A percentile compares a stretch with the other conserved stretches of the same genome.
Conservation (phyloP, 2,113 vertebrate species). For the Crotalus viridis region DNA sequence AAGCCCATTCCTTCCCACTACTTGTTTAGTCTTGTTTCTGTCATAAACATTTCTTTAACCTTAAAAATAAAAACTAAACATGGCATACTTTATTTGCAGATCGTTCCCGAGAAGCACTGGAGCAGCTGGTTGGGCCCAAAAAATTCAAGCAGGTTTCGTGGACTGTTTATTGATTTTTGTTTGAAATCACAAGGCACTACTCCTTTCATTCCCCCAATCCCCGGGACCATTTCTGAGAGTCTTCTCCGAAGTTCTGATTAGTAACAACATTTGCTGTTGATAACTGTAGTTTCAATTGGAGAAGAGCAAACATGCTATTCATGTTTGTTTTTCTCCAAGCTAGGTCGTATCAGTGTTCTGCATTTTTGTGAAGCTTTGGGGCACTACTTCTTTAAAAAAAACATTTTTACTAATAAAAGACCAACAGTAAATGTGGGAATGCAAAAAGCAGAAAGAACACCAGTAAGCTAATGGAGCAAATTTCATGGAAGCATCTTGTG, state of each 20-base stretch:
- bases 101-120: slow-evolving; percentile 77
- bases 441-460: background rate
- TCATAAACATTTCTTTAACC: background rate
- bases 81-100: slow-evolving; percentile 62
- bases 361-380: background rate
- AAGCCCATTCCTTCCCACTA: background rate
- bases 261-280: slow-evolving; percentile 18
- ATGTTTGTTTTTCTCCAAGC: slow-evolving; percentile 5
- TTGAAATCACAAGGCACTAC: slow-evolving; percentile 39
- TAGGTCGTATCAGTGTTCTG: background rate
- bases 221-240: background rate
- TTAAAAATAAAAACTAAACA: background rate
- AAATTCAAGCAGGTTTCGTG: slow-evolving; percentile 84
- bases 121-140: slow-evolving; percentile 73
- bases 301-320: background rate
- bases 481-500: no score
- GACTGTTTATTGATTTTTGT: slow-evolving; percentile 78
- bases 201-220: background rate
- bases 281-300: slow-evolving; percentile 1
- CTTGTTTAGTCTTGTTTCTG: background rate
- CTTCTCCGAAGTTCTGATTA: background rate
- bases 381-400: background rate
- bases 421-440: background rate
- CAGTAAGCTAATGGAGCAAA: background rate
- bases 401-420: background rate